Percentiles rank a stretch among this genome's conserved stretches.
Conservation (phyloP, 1,140 invertebrate genomes). For the Muscidifurax raptorellus region DNA sequence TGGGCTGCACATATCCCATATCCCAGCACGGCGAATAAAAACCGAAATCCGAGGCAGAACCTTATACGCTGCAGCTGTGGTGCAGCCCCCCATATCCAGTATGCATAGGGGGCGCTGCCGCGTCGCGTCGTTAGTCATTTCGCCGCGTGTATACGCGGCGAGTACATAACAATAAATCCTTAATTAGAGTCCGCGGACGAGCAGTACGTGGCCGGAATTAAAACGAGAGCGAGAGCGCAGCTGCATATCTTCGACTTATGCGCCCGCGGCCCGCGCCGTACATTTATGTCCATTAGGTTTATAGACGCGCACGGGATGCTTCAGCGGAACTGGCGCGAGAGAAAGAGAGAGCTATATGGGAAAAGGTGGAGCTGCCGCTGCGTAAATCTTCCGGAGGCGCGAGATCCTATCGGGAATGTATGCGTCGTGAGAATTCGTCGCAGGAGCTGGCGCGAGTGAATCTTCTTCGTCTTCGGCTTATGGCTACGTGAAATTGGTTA, state of each 20-base stretch:
- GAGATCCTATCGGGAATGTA: neutral
- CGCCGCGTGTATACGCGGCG: neutral
- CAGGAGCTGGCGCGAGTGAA: neutral
- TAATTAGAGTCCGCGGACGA: constrained; percentile 21
- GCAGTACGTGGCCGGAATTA: constrained; percentile 27
- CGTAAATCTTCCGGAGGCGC: neutral
- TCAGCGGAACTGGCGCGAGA: neutral
- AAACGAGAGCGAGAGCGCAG: neutral
- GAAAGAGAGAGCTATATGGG: neutral
- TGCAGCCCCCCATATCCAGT: neutral
- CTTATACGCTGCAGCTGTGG: neutral
- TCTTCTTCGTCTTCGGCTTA: neutral
- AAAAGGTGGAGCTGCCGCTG: neutral
- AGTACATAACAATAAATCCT: constrained; percentile 45
- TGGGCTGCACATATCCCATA: neutral
- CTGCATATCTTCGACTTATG: neutral
- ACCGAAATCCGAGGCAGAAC: neutral
- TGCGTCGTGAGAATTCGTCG: neutral
- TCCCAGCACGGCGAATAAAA: neutral
- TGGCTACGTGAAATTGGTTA: neutral
- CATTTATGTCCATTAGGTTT: constrained; percentile 37
- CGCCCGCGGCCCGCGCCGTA: neutral
- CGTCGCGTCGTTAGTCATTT: neutral
- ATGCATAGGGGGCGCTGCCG: neutral
- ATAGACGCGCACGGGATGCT: constrained; percentile 13